Evolutionary conservation across 1,140 invertebrate species (phyloP).

Genomic region (Sinonovacula constricta): DNA sequence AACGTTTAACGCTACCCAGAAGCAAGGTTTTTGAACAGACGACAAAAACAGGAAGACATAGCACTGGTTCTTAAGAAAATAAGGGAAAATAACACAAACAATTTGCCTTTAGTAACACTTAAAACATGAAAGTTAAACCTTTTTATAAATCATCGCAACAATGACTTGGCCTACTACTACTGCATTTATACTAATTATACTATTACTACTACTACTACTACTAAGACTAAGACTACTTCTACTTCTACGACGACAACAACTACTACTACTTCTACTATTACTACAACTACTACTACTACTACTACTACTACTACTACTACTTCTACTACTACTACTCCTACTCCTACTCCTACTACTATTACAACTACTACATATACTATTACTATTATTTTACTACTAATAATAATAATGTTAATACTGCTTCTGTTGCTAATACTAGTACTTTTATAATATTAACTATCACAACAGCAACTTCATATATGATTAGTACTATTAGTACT

Average conservation of each 20-base stretch:
- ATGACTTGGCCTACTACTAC: no score
- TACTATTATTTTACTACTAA: constrained; percentile 20
- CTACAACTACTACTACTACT: constrained; percentile 23
- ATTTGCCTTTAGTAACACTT: no score
- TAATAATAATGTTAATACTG: constrained; percentile 1
- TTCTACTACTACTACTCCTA: constrained; percentile 29
- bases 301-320: constrained; percentile 31
- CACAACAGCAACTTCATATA: constrained; percentile 1
- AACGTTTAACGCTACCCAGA: no score
- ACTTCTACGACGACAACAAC: not conserved
- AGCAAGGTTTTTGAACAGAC: no score
- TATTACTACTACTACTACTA: no score
- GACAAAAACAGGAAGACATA: no score
- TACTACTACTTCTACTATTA: constrained; percentile 11
- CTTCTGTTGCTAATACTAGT: constrained; percentile 3
- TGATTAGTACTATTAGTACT: constrained; percentile 8
- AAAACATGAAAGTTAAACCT: no score
- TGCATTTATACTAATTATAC: no score
- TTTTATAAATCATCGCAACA: no score
- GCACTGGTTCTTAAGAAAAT: no score
- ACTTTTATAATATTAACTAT: not conserved
- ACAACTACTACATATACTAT: not conserved
- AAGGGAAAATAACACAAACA: no score
- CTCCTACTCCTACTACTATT: not conserved
- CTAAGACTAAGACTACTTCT: no score